Evolutionary conservation across 2,888 invertebrate genomes (phyloP).

Genomic region (Hedya salicella): DNA sequence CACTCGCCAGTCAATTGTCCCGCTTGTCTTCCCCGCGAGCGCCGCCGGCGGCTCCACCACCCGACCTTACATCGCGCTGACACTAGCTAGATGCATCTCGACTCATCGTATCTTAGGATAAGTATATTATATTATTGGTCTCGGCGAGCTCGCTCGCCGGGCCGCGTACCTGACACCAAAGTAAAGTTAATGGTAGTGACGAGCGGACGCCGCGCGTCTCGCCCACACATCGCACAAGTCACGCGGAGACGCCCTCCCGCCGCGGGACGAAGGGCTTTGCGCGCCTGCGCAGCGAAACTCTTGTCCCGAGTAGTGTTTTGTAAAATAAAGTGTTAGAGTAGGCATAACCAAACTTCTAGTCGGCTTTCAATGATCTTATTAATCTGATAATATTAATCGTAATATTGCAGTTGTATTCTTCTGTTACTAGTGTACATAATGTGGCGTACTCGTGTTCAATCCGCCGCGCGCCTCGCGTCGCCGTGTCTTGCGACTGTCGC

Average conservation of each 20-base stretch:
- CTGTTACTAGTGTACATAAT: conserved; percentile 73
- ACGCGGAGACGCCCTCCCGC: conserved; percentile 41
- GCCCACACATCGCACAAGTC: conserved; percentile 61
- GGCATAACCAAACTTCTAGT: conserved; percentile 81
- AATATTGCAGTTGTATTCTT: conserved; percentile 70
- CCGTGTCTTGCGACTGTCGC: conserved; percentile 34
- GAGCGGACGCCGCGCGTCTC: conserved; percentile 34
- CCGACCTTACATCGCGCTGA: conserved; percentile 62
- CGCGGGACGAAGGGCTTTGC: conserved; percentile 45
- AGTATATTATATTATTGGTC: conserved; percentile 47
- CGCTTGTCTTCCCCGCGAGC: conserved; percentile 66
- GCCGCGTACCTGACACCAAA: conserved; percentile 73
- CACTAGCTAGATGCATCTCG: conserved; percentile 72
- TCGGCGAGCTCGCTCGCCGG: conserved; percentile 59
- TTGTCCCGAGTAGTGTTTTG: conserved; percentile 41
- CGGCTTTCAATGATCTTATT: conserved; percentile 82
- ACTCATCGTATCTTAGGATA: conserved; percentile 40
- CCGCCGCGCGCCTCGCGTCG: conserved; percentile 40
- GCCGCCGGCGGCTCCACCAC: conserved; percentile 47
- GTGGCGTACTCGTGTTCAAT: conserved; percentile 72
- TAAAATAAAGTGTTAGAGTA: conserved; percentile 76
- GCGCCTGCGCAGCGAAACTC: conserved; percentile 42
- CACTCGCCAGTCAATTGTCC: conserved; percentile 75
- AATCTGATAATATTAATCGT: conserved; percentile 72
- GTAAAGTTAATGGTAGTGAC: conserved; percentile 45